Conservation (phyloP, 92 coral and sea anemone genomes). For the Phymanthus crucifer region DNA sequence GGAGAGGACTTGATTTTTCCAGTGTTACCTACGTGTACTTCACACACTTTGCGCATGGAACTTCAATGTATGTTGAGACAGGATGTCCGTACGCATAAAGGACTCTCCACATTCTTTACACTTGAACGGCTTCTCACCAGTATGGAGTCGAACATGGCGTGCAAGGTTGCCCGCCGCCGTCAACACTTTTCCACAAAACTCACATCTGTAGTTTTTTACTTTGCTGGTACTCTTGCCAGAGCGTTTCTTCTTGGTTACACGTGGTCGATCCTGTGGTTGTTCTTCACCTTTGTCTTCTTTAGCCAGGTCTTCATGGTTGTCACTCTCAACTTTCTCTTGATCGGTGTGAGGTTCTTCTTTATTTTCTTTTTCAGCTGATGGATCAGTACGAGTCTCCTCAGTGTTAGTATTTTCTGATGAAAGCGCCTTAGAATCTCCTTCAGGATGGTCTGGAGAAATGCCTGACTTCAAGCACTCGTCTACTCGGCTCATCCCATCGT, state of each 20-base stretch:
- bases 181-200: constrained; percentile 78
- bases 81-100: constrained; percentile 81
- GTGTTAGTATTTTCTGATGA: not conserved
- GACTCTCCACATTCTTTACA: constrained; percentile 83
- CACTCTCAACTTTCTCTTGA: not conserved
- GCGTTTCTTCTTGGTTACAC: constrained; percentile 10
- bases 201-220: constrained; percentile 48
- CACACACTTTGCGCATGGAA: not conserved
- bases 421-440: not conserved
- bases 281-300: not conserved
- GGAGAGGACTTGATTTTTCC: too few species aligned
- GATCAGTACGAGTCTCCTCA: not conserved
- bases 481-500: not conserved
- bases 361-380: not conserved
- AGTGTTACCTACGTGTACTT: too few species aligned
- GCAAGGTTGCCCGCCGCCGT: constrained; percentile 90
- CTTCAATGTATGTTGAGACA: constrained; percentile 26
- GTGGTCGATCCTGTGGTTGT: not conserved
- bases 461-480: not conserved
- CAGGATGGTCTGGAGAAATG: not conserved
- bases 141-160: constrained; percentile 95
- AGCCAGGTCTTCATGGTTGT: not conserved
- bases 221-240: not conserved
- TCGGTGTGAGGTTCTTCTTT: not conserved
- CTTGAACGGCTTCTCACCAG: constrained; percentile 89